phyloP scores from a whole-genome alignment of 2,113 vertebrate species.

The Chloroceryle aenea region DNA sequence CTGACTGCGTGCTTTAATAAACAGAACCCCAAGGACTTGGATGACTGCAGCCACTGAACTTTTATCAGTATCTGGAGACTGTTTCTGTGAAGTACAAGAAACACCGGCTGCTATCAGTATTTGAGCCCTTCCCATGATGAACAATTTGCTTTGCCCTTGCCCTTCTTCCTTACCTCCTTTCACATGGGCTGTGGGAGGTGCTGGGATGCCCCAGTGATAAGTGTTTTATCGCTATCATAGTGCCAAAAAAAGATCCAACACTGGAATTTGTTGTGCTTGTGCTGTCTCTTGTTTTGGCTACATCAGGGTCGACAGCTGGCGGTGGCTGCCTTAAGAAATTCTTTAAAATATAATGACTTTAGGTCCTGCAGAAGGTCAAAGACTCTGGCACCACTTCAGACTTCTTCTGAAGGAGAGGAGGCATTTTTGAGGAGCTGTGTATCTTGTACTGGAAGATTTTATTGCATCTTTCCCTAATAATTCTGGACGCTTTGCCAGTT shows the following conservation, averaged over 20 bases:
- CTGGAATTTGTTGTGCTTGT: neutral
- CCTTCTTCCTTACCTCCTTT: neutral
- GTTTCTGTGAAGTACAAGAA: neutral
- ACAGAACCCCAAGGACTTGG: neutral
- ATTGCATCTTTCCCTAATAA: neutral
- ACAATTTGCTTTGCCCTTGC: neutral
- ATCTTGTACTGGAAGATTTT: neutral
- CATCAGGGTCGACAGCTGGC: neutral
- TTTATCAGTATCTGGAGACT: neutral
- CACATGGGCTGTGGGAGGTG: neutral
- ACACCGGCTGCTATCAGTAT: neutral
- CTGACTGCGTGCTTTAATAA: neutral
- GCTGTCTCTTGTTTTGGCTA: constrained; percentile 29
- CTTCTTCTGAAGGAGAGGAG: neutral
- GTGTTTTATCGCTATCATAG: neutral
- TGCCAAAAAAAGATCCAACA: neutral
- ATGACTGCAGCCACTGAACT: neutral
- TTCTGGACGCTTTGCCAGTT: neutral
- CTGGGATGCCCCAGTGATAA: neutral
- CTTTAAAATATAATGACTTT: neutral
- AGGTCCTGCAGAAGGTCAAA: neutral
- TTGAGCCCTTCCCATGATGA: neutral
- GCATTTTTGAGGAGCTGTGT: neutral
- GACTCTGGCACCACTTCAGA: neutral
- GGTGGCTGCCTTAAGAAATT: neutral